Evolutionary conservation across 64 coral and sea anemone genomes (phyloP), one percentile per base, ranked within the genome.

Genomic region (Hydrozoanthus tunicans): DNA sequence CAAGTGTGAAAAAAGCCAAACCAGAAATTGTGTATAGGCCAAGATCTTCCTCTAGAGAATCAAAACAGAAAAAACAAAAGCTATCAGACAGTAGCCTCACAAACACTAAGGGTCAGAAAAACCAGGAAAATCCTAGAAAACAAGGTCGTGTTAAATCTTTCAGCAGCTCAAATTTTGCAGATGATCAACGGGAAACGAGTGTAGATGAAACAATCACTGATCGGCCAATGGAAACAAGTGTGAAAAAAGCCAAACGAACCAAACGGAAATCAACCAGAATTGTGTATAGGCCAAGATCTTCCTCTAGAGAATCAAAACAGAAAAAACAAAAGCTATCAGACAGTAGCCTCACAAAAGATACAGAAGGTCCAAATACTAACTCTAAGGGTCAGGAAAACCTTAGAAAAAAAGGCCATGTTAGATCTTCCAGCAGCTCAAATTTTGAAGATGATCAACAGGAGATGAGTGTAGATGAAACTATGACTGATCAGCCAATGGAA

Each of bases 201-300:
- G 27, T 3, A 63, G 80, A 82, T 15, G 59, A 82, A 20, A 65
- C 61, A 51, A 13, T 1, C 11, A 10, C 58, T 63, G 61, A 32
- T 6, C 12, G 12, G 4, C 32, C 80, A 1, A 15, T 7, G 13
- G 80, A 7, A 15, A 51, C 27, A 7, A 64, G 58, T 63, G 26
- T 6, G 8, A 12, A 27, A 52, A 66, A 65, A 7, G 27, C 12
- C 53, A 79, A 79, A 24, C 77, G 14, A 65, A 82, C 27, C 3
- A 82, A 53, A 65, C 80, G 80, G 13, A 82, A 82, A 82, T 65
- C 60, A 65, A 63, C 84, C 73, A 88, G 56, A 20, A 26, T 73
- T 59, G 54, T 26, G 7, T 82, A 51, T 53, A 82, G 5, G 23
- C 80, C 84, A 75, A 74, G 20, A 11, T 73, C 56, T 58, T 75